These are phyloP conservation scores for Lasioglossum figueresi DNA, from an alignment of 2,888 invertebrate species.

Conservation along the genomic window DNA sequence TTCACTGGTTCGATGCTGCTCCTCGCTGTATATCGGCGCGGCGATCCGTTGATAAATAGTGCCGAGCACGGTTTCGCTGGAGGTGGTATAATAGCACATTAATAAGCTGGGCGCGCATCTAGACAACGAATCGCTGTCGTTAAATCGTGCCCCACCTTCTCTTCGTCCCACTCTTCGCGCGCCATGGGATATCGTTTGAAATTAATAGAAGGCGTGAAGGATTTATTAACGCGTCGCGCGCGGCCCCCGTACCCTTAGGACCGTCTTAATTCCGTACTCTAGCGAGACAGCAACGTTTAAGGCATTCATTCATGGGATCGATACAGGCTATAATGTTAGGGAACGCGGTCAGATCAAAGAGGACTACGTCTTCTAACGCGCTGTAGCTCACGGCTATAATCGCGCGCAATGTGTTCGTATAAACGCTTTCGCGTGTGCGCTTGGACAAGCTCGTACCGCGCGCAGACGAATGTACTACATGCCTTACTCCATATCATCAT, in stretches of 20 bases:
- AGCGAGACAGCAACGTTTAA: constrained; percentile 1
- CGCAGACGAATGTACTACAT: not conserved
- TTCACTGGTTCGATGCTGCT: too few relatives aligned
- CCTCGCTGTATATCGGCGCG: not conserved
- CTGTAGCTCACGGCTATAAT: constrained; percentile 50
- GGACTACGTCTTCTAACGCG: constrained; percentile 43
- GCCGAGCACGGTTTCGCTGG: not conserved
- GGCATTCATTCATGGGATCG: constrained; percentile 26
- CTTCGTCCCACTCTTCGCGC: not conserved
- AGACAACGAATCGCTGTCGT: not conserved
- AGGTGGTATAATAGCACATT: not conserved
- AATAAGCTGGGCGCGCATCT: not conserved
- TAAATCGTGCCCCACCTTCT: constrained; percentile 6
- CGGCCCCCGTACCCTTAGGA: not conserved
- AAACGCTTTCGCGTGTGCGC: constrained; percentile 29
- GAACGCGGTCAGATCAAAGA: constrained; percentile 55
- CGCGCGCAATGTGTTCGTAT: constrained; percentile 20
- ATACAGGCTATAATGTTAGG: constrained; percentile 27
- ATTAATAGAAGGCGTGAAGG: constrained; percentile 14
- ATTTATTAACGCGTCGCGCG: not conserved
- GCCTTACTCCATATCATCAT: not conserved
- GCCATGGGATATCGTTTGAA: not conserved
- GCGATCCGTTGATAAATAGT: not conserved
- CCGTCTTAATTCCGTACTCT: constrained; percentile 9
- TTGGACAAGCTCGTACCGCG: not conserved